Base-by-base conservation (phyloP, 2,113 vertebrate species). In the Chloebia gouldiae region DNA sequence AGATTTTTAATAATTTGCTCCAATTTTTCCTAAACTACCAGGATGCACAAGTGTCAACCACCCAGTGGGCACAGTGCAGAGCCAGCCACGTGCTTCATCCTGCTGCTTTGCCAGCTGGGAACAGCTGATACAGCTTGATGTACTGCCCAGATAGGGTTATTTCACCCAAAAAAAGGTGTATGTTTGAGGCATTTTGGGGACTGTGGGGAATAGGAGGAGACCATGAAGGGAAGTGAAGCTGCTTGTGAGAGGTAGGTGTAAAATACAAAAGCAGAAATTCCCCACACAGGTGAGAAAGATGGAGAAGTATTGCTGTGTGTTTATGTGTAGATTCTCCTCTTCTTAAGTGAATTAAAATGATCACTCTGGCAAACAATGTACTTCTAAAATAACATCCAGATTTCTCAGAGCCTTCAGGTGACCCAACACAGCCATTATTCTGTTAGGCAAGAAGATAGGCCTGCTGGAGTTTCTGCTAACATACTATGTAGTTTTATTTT, bases 81-180 rank as follows among this genome's bases (percentile, higher is more conserved):
- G 25, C 18, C 51, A 50, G 37, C 22, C 27, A 35, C 0, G 0
- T 4, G 2, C 18, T 66, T 37, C n/a, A 33, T 81, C 11, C 49
- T 14, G 15, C 47, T 35, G 31, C 49, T 57, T 57, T 71, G 13
- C 30, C 53, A 61, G 31, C 33, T 86, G 61, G 24, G 25, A 83
- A 8, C 31, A 60, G 61, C 50, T 39, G 63, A 31, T 49, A 18
- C 44, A 47, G 27, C 53, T 57, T 21, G 30, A 20, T 47, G 23
- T 21, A 19, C 45, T 71, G 42, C 17, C 50, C 42, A 76, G 30
- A 31, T 11, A 31, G 69, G n/a, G 23, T 81, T 63, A 9, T 85
- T 72, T 35, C n/a, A 44, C 49, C 68, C 37, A 14, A 72, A 91
- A 64, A 30, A 39, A 3, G 5, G 5, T 49, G 24, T 31, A 6